Percentiles rank a stretch among this genome's conserved stretches.
phyloP scores from a whole-genome alignment of 1,140 invertebrate species.

The Berghia stephanieae region DNA sequence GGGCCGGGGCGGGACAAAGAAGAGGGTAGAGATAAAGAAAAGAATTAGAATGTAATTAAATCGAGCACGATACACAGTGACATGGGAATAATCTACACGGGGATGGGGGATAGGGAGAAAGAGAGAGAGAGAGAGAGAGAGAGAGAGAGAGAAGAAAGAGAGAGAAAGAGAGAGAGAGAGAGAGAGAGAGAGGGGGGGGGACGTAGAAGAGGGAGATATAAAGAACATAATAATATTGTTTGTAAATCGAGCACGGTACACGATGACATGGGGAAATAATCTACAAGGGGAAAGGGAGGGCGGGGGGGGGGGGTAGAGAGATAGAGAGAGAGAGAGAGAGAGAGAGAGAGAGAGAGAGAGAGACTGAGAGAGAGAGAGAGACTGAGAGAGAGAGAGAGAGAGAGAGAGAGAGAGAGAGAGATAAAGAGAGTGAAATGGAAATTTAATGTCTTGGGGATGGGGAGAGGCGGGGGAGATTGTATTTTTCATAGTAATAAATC shows the following conservation, averaged over 20 bases:
- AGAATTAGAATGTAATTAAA: neutral
- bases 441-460: no score
- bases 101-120: neutral
- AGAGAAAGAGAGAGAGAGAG: slow-evolving; percentile 11
- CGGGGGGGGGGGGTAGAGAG: no score
- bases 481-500: no score
- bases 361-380: neutral
- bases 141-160: neutral
- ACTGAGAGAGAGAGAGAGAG: slow-evolving; percentile 2
- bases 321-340: no score
- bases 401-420: no score
- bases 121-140: neutral
- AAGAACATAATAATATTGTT: neutral
- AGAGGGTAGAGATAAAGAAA: neutral
- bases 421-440: no score
- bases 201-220: neutral
- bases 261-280: neutral
- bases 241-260: neutral
- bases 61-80: neutral
- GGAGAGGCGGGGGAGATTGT: slow-evolving; percentile 5
- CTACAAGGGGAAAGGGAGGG: neutral
- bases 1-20: neutral
- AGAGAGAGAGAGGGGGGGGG: slow-evolving; percentile 8
- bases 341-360: slow-evolving; percentile 19
- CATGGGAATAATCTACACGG: no score